These are phyloP conservation scores for Cheirogaleus medius DNA, from an alignment of 2,113 vertebrate species.

Conservation along the genomic window DNA sequence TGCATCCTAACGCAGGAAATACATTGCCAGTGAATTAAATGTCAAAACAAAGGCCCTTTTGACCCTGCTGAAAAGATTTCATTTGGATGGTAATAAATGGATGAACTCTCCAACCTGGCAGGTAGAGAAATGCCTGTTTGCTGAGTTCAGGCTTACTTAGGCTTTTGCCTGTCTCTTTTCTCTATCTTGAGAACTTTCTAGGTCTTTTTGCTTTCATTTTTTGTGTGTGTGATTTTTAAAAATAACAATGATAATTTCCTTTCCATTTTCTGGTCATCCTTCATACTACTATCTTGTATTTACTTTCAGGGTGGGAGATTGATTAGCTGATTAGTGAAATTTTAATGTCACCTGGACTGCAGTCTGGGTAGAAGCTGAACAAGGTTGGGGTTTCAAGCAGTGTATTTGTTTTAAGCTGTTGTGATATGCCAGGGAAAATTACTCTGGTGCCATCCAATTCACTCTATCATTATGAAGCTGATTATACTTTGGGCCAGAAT, in stretches of 20 bases:
- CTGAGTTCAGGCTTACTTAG: constrained; percentile 43
- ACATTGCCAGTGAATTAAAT: constrained; percentile 80
- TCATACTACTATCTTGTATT: constrained; percentile 43
- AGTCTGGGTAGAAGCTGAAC: background rate
- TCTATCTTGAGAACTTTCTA: background rate
- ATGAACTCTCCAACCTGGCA: constrained; percentile 76
- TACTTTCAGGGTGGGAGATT: background rate
- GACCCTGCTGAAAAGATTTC: constrained; percentile 84
- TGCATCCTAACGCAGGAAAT: constrained; percentile 76
- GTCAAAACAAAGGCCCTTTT: constrained; percentile 84
- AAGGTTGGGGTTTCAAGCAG: background rate
- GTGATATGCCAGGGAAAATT: background rate
- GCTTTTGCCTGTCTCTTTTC: constrained; percentile 19
- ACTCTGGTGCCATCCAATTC: background rate
- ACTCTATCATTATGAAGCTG: background rate
- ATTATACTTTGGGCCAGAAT: background rate
- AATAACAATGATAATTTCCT: background rate
- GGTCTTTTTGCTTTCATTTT: constrained; percentile 21
- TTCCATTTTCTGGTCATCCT: background rate
- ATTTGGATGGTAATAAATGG: constrained; percentile 83
- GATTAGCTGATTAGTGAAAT: constrained; percentile 43
- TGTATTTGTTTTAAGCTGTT: background rate
- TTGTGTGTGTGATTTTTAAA: background rate
- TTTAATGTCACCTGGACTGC: background rate
- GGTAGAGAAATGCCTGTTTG: constrained; percentile 73